Evolutionary conservation across 92 coral and sea anemone genomes (phyloP).

Genomic region (Paragorgia papillata): DNA sequence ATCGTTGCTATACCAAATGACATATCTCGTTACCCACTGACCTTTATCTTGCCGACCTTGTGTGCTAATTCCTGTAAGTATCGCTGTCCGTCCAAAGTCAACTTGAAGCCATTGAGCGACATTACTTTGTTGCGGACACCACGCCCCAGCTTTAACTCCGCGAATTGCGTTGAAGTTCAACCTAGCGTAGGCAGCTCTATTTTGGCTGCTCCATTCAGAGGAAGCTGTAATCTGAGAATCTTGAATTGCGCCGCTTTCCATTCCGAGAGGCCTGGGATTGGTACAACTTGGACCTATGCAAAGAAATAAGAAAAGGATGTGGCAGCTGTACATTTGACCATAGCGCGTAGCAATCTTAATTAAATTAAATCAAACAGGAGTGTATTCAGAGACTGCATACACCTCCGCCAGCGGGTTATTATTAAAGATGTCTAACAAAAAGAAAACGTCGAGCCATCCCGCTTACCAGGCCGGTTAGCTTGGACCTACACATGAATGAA

Average conservation of each 20-base stretch:
- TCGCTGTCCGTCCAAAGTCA: background rate
- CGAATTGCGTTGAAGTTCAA: background rate
- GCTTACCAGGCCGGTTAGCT: too few relatives aligned
- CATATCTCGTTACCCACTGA: conserved; percentile 6
- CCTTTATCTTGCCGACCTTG: background rate
- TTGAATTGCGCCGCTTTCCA: background rate
- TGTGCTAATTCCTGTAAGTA: background rate
- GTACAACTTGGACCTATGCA: background rate
- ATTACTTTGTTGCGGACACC: background rate
- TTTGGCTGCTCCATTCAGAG: background rate
- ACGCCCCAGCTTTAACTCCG: background rate
- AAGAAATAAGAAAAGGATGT: too few relatives aligned
- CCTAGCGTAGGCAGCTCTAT: background rate
- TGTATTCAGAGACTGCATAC: too few relatives aligned
- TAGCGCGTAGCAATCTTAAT: too few relatives aligned
- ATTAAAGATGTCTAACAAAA: too few relatives aligned
- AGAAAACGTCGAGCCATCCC: too few relatives aligned
- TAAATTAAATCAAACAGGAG: too few relatives aligned
- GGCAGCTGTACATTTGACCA: too few relatives aligned
- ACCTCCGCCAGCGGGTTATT: too few relatives aligned
- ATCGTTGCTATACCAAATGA: background rate
- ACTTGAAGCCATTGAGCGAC: conserved; percentile 1
- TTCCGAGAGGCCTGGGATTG: background rate
- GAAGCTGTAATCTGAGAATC: conserved; percentile 10
- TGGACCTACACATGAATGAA: too few relatives aligned